phyloP scores from a whole-genome alignment of 2,888 invertebrate species.

The Acrobasis repandana region DNA sequence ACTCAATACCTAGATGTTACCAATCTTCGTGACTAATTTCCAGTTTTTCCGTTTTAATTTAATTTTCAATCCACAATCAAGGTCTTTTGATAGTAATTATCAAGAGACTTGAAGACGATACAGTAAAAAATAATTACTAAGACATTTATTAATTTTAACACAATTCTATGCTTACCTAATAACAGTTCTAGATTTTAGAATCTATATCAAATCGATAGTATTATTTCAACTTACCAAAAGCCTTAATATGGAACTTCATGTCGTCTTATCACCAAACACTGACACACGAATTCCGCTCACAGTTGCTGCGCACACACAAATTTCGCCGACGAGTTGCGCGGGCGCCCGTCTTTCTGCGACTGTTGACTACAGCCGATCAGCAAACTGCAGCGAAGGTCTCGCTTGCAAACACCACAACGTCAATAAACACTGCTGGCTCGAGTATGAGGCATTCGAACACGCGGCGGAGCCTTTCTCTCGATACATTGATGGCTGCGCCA shows the following conservation, averaged over 20 bases:
- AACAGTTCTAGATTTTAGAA: too few species aligned
- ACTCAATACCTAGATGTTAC: background rate
- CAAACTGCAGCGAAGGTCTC: slow-evolving; percentile 54
- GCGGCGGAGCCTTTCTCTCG: slow-evolving; percentile 26
- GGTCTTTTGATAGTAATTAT: slow-evolving; percentile 2
- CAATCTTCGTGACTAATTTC: background rate
- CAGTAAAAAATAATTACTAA: background rate
- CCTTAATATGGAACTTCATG: slow-evolving; percentile 70
- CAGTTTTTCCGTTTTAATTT: background rate
- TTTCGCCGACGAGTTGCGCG: slow-evolving; percentile 57
- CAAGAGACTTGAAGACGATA: background rate
- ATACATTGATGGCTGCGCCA: slow-evolving; percentile 9
- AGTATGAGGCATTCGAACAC: slow-evolving; percentile 28
- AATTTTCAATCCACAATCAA: background rate
- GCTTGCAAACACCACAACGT: slow-evolving; percentile 58
- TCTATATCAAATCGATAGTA: slow-evolving; percentile 11
- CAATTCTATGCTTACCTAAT: slow-evolving; percentile 13
- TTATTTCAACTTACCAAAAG: slow-evolving; percentile 59
- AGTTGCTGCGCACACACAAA: slow-evolving; percentile 39
- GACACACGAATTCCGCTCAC: slow-evolving; percentile 47
- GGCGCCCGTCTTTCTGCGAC: slow-evolving; percentile 65
- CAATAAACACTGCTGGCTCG: slow-evolving; percentile 46
- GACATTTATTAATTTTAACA: background rate
- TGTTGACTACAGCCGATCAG: slow-evolving; percentile 48
- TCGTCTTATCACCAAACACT: slow-evolving; percentile 47